Evolutionary conservation across 2,113 vertebrate genomes (phyloP).

Genomic region (Sisor rabdophorus): DNA sequence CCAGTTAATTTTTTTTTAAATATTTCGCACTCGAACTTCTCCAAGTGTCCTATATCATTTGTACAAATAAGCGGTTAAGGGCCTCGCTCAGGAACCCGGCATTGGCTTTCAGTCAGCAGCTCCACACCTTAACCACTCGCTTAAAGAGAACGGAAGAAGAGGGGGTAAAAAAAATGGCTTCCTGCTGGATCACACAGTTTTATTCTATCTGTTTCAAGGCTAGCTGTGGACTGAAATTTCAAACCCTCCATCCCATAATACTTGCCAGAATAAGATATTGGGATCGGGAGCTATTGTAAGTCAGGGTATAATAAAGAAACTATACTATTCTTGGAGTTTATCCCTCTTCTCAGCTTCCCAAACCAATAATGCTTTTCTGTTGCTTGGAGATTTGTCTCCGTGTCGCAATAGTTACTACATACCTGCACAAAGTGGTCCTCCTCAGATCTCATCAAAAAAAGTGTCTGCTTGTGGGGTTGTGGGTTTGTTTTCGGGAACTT

Average conservation of each 20-base stretch:
- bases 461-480: constrained; percentile 2
- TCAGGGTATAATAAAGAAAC: background rate
- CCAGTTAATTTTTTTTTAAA: too few relatives aligned
- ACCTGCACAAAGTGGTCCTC: constrained; percentile 33
- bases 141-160: background rate
- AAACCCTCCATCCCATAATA: background rate
- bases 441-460: constrained; percentile 44
- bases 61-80: too few relatives aligned
- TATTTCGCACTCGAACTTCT: too few relatives aligned
- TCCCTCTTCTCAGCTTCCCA: background rate
- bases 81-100: too few relatives aligned
- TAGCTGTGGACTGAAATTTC: background rate
- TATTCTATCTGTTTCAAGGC: background rate
- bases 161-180: background rate
- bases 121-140: too few relatives aligned
- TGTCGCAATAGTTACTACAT: background rate
- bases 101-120: too few relatives aligned
- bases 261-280: too few relatives aligned
- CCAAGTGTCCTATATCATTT: too few relatives aligned
- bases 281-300: background rate
- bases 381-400: background rate
- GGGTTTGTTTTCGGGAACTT: constrained; percentile 17
- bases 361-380: constrained; percentile 6
- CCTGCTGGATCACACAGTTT: background rate
- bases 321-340: background rate